phyloP scores from a whole-genome alignment of 2,113 vertebrate species.

The Serranochromis macrocephalus region DNA sequence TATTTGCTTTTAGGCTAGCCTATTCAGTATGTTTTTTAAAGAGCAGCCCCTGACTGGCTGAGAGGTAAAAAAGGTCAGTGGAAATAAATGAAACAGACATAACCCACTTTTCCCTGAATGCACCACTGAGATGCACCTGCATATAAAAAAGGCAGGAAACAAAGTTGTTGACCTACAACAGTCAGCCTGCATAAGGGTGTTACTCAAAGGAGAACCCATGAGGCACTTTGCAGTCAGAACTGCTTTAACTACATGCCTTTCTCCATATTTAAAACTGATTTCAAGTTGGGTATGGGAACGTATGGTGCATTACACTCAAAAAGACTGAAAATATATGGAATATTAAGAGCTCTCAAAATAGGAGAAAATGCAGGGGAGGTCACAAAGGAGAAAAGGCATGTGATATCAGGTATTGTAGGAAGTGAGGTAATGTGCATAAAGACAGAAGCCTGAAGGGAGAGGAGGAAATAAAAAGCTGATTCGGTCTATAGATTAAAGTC shows the following conservation, averaged over 20 bases:
- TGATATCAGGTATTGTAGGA: not conserved
- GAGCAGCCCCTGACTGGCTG: not conserved
- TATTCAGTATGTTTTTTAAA: not conserved
- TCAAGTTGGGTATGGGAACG: not conserved
- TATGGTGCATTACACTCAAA: not conserved
- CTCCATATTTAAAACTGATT: not conserved
- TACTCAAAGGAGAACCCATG: not conserved
- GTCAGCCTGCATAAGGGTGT: not conserved
- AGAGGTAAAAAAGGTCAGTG: not conserved
- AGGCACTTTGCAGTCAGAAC: not conserved
- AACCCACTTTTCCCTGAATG: not conserved
- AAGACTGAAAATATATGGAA: not conserved
- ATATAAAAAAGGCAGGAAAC: slow-evolving; percentile 6
- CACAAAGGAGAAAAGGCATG: not conserved
- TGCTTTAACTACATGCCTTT: not conserved
- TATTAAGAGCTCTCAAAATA: not conserved
- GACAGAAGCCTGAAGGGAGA: not conserved
- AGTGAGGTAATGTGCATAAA: not conserved
- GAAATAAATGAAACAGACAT: not conserved
- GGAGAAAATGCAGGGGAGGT: not conserved
- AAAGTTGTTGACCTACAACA: slow-evolving; percentile 30
- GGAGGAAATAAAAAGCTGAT: not conserved
- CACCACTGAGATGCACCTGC: slow-evolving; percentile 1
- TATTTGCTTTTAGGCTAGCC: not conserved
- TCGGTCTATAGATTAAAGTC: not conserved